Conservation (phyloP, 1,140 invertebrate genomes). For the Drosophila bipectinata region DNA sequence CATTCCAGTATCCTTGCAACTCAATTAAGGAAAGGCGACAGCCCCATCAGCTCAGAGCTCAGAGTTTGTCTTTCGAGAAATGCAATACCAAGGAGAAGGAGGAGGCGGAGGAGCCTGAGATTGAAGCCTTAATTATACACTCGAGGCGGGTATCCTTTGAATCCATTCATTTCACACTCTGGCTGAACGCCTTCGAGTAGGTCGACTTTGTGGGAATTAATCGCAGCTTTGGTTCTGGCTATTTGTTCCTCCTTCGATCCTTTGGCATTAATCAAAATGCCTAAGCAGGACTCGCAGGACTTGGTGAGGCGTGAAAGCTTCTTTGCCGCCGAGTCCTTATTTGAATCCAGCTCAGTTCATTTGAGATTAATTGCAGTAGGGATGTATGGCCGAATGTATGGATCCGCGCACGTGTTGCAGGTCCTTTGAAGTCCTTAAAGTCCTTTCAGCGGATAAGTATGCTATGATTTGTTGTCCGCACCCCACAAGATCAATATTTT, state of each 20-base stretch:
- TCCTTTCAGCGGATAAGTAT: too few relatives aligned
- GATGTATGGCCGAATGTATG: constrained; percentile 50
- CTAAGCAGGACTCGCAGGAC: constrained; percentile 26
- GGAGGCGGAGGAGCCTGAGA: not conserved
- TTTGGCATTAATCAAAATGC: constrained; percentile 69
- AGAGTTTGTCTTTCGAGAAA: constrained; percentile 19
- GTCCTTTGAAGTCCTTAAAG: not conserved
- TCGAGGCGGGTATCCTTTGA: constrained; percentile 16
- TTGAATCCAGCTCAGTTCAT: constrained; percentile 59
- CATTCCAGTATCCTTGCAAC: constrained; percentile 1
- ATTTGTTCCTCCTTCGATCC: constrained; percentile 17
- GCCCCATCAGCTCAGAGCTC: not conserved
- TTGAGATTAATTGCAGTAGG: constrained; percentile 69
- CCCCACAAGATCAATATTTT: not conserved
- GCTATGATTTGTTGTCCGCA: too few relatives aligned
- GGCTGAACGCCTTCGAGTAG: constrained; percentile 12
- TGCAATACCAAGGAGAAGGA: not conserved
- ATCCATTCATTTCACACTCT: constrained; percentile 15
- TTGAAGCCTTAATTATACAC: constrained; percentile 1
- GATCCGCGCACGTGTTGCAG: constrained; percentile 38
- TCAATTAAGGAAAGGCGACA: constrained; percentile 21
- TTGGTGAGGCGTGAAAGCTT: constrained; percentile 59
- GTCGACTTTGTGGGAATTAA: constrained; percentile 26
- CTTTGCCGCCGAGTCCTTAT: constrained; percentile 19
- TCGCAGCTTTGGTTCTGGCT: constrained; percentile 11